These are phyloP conservation scores for Hydrochoerus hydrochaeris DNA, from an alignment of 2,113 vertebrate species.

Conservation along the genomic window DNA sequence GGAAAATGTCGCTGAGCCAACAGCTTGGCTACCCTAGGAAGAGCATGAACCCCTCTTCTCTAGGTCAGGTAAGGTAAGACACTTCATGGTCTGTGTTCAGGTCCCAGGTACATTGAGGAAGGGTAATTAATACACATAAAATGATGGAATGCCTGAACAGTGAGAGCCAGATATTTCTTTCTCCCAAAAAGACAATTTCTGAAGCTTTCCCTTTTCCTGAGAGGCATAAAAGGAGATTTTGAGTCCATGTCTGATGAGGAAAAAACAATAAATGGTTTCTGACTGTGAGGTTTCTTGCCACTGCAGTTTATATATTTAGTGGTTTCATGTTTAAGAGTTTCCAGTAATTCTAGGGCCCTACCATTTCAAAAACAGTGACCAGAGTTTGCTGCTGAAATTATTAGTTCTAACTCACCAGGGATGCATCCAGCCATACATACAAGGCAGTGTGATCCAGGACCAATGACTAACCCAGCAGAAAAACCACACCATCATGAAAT, in stretches of 20 bases:
- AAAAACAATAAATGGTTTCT: background rate
- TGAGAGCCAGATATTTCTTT: background rate
- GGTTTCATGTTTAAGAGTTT: background rate
- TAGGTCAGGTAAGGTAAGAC: background rate
- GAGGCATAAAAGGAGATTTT: background rate
- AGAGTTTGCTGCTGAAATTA: background rate
- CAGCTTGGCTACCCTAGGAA: background rate
- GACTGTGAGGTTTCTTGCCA: background rate
- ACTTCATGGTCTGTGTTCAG: background rate
- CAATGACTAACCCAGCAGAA: background rate
- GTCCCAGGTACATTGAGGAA: background rate
- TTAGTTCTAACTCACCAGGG: constrained; percentile 11
- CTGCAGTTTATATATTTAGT: background rate
- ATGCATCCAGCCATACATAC: background rate
- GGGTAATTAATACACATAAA: background rate
- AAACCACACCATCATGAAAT: background rate
- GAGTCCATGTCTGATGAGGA: background rate
- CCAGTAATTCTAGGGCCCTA: background rate
- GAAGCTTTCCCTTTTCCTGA: background rate
- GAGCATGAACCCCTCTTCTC: background rate
- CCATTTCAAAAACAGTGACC: constrained; percentile 6
- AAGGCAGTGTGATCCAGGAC: background rate
- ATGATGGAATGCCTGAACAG: background rate
- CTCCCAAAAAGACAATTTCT: background rate
- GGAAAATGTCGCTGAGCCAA: background rate